Conservation (phyloP, 2,888 invertebrate genomes). For the Sphinx pinastri region DNA sequence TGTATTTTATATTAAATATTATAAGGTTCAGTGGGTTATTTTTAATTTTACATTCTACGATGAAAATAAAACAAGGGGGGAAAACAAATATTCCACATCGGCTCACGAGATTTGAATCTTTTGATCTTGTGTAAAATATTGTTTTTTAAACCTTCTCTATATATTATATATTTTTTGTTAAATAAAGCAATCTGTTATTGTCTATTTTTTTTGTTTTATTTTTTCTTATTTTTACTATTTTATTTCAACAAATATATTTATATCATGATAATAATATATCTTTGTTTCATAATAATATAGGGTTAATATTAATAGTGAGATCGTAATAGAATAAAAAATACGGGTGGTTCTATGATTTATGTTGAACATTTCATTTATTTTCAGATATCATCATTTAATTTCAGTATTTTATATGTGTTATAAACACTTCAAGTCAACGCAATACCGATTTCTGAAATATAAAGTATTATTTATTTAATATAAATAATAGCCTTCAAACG, state of each 20-base stretch:
- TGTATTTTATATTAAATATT: conserved; percentile 83
- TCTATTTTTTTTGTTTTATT: conserved; percentile 78
- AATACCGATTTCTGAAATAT: conserved; percentile 23
- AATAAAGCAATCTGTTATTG: conserved; percentile 84
- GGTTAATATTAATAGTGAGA: conserved; percentile 74
- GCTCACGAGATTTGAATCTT: conserved; percentile 51
- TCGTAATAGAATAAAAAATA: conserved; percentile 64
- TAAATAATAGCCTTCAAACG: conserved; percentile 28
- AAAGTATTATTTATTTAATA: conserved; percentile 28
- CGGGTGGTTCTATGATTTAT: conserved; percentile 73
- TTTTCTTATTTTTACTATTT: conserved; percentile 57
- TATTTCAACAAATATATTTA: conserved; percentile 38
- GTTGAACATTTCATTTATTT: conserved; percentile 39
- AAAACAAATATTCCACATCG: conserved; percentile 75
- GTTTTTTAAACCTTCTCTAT: conserved; percentile 70
- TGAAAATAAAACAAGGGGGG: conserved; percentile 48
- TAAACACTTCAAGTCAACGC: conserved; percentile 20
- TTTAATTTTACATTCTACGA: conserved; percentile 79
- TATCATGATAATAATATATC: conserved; percentile 18
- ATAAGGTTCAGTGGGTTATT: conserved; percentile 83
- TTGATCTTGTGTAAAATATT: conserved; percentile 73
- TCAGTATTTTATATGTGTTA: conserved; percentile 18
- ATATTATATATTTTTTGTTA: conserved; percentile 84
- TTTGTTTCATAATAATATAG: conserved; percentile 40
- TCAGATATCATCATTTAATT: conserved; percentile 6